These are phyloP conservation scores for Oplegnathus fasciatus DNA, from an alignment of 2,113 vertebrate species.

Conservation along the genomic window DNA sequence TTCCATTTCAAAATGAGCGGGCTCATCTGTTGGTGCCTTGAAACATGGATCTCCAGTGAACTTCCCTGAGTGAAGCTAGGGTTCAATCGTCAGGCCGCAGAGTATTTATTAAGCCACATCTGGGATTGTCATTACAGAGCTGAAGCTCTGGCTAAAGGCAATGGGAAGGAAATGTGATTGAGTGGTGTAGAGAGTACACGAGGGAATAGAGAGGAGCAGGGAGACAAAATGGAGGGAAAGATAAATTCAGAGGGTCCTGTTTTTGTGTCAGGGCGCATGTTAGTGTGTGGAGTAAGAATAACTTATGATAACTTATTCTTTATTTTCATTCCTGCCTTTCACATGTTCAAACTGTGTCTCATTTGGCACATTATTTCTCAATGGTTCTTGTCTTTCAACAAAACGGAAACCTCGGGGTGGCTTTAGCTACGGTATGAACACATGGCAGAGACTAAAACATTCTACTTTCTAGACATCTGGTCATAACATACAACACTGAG, in stretches of 20 bases:
- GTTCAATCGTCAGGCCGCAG: constrained; percentile 70
- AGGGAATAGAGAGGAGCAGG: constrained; percentile 38
- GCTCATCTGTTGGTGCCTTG: constrained; percentile 55
- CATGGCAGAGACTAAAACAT: constrained; percentile 15
- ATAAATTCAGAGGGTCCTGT: constrained; percentile 37
- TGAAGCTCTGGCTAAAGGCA: constrained; percentile 33
- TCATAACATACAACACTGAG: constrained; percentile 23
- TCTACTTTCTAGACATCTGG: constrained; percentile 29
- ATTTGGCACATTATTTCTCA: constrained; percentile 10
- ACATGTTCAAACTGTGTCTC: constrained; percentile 5
- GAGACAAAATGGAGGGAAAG: constrained; percentile 42
- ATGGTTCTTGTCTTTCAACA: constrained; percentile 29
- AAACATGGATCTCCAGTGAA: constrained; percentile 68
- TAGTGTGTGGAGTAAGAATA: not conserved
- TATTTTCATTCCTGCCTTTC: constrained; percentile 19
- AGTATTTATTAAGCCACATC: constrained; percentile 80
- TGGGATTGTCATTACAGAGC: constrained; percentile 72
- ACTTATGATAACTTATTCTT: not conserved
- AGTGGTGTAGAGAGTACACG: constrained; percentile 34
- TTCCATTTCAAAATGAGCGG: constrained; percentile 40
- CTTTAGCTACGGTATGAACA: constrained; percentile 34
- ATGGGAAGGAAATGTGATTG: constrained; percentile 49
- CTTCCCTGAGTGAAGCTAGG: constrained; percentile 60
- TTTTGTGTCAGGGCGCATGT: constrained; percentile 38
- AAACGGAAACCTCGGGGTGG: constrained; percentile 20